Conservation (phyloP, 2,888 invertebrate genomes). For the Dusona sp. region DNA sequence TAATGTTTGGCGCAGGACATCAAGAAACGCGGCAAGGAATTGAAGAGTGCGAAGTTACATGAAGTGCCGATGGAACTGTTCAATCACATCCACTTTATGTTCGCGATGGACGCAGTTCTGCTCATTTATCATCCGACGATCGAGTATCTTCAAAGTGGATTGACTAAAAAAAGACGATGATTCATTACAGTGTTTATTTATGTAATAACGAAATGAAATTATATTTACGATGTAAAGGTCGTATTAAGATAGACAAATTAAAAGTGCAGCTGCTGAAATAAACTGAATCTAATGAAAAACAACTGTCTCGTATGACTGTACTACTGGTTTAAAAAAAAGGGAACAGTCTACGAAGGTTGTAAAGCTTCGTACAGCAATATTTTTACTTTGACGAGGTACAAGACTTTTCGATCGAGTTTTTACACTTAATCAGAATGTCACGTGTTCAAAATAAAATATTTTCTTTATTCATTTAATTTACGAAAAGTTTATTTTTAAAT, state of each 20-base stretch:
- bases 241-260: background rate
- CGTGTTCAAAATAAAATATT: no score
- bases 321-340: no score
- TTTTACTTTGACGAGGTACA: no score
- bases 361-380: no score
- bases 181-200: no score
- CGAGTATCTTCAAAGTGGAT: slow-evolving; percentile 58
- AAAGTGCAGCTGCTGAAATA: background rate
- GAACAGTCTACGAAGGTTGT: no score
- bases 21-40: slow-evolving; percentile 85
- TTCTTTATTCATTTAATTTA: no score
- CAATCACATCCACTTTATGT: slow-evolving; percentile 78
- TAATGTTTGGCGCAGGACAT: slow-evolving; percentile 85
- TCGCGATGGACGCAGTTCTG: slow-evolving; percentile 74
- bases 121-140: slow-evolving; percentile 76
- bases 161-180: slow-evolving; percentile 6
- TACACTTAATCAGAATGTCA: no score
- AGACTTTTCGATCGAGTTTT: no score
- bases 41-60: slow-evolving; percentile 84
- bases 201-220: background rate
- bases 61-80: slow-evolving; percentile 76
- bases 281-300: background rate
- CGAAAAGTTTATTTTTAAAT: no score
- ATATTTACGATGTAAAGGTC: slow-evolving; percentile 7
- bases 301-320: no score